A percentile compares a stretch with the other conserved stretches of the same genome.
These are phyloP conservation scores for Oncorhynchus gorbuscha DNA, from an alignment of 2,113 vertebrate species.

Conservation along the genomic window DNA sequence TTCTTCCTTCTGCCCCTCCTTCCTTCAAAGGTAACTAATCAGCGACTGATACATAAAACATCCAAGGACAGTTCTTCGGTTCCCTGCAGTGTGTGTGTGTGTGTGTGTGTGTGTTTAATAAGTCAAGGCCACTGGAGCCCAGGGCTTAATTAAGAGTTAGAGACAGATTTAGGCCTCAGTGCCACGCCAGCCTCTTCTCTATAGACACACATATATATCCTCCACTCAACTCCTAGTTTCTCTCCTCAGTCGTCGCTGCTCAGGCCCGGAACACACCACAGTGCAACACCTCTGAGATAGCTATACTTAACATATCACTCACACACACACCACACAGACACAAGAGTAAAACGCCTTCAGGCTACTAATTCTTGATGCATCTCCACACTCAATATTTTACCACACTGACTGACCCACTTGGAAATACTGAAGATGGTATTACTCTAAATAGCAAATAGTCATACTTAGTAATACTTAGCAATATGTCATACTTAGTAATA, in stretches of 20 bases:
- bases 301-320: background rate
- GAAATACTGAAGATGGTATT: slow-evolving; percentile 46
- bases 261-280: no score
- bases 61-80: slow-evolving; percentile 44
- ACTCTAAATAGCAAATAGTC: no score
- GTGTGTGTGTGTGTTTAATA: slow-evolving; percentile 63
- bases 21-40: slow-evolving; percentile 30
- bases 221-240: no score
- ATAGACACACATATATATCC: slow-evolving; percentile 7
- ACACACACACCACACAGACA: background rate
- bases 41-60: slow-evolving; percentile 54
- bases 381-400: slow-evolving; percentile 54
- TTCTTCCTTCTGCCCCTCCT: slow-evolving; percentile 7
- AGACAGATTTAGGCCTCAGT: slow-evolving; percentile 62
- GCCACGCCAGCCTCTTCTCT: slow-evolving; percentile 30
- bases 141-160: slow-evolving; percentile 70
- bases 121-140: slow-evolving; percentile 64
- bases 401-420: slow-evolving; percentile 62
- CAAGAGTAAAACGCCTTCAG: slow-evolving; percentile 34
- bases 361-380: slow-evolving; percentile 40
- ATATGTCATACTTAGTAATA: background rate
- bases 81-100: slow-evolving; percentile 38
- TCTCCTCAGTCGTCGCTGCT: no score
- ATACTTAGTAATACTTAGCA: no score
- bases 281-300: no score